Base-by-base conservation (phyloP, 1,140 invertebrate genomes). In the Pinna nobilis region DNA sequence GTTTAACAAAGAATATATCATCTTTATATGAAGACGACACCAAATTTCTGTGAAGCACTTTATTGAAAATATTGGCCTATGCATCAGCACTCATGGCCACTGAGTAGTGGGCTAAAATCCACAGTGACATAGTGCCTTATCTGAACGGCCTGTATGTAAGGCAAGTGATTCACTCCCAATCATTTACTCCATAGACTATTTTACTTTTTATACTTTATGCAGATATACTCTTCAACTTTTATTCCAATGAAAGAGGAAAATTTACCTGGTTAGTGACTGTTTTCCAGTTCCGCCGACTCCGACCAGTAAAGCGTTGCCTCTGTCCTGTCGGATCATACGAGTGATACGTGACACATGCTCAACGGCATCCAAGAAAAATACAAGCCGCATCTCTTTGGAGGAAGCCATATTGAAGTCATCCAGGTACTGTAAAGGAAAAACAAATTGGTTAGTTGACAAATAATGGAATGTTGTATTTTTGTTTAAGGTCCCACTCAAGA, bases 251-350 rank as follows among this genome's bases (percentile, higher is more conserved):
- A 59, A 60, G 39, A 33, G n/a, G 51, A 33, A 41, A 61, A 60
- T 47, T 41, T 51, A 88, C 86, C 86, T 86, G 11, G 89, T 90
- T 1, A 90, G 81, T 3, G 89, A 90, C 78, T 90, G 88, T 83
- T 90, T 90, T 23, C 89, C 89, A 30, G 87, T 88, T 39, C 89
- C 89, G 44, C 89, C 89, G 18, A 90, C 89, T 37, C 89, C 90
- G 0, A 90, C 89, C n/a, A 90, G 76, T 28, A 90, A 74, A 18
- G 88, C 88, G 73, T 89, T 89, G 32, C 89, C 88, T 67, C 88
- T 59, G 20, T 89, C 85, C 74, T 90, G 88, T 64, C 87, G 75
- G 32, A 90, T 86, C 85, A 90, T 90, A 28, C 89, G 77, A 2
- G 87, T 83, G 65, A 90, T 89, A 50, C 89, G 82, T 9, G 88